phyloP scores from a whole-genome alignment of 2,113 vertebrate genomes.

The Chloroceryle aenea region DNA sequence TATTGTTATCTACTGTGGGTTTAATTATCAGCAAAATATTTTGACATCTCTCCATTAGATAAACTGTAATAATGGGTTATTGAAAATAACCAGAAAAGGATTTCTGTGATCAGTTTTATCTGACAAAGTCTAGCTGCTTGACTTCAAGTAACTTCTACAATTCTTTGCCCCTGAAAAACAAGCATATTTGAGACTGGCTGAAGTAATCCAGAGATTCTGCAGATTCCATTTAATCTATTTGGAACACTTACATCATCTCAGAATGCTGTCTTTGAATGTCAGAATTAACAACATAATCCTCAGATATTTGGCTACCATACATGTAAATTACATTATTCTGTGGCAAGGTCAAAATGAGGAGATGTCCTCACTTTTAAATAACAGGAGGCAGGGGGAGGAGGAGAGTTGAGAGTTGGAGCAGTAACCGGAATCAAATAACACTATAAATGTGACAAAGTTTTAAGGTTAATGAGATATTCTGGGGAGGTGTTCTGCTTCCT shows the following conservation, averaged over 20 bases:
- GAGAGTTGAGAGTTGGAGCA: neutral
- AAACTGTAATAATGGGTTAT: neutral
- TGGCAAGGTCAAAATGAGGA: neutral
- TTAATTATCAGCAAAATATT: neutral
- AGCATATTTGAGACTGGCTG: conserved; percentile 32
- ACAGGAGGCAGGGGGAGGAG: neutral
- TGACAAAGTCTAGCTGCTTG: neutral
- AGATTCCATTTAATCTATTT: conserved; percentile 46
- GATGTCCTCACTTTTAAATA: neutral
- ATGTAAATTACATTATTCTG: neutral
- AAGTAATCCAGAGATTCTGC: conserved; percentile 1
- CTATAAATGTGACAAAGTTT: neutral
- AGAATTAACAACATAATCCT: conserved; percentile 66
- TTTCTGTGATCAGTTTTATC: neutral
- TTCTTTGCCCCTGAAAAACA: conserved; percentile 13
- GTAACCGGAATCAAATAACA: neutral
- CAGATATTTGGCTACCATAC: conserved; percentile 42
- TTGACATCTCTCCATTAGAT: neutral
- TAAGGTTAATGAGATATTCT: neutral
- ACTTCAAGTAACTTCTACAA: neutral
- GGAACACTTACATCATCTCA: conserved; percentile 28
- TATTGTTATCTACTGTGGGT: neutral
- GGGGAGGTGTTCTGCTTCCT: neutral
- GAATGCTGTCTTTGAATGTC: conserved; percentile 48
- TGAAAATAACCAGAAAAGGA: neutral